Base-by-base conservation (phyloP, 2,797 vertebrate genomes). In the Neoniphon sammara region DNA sequence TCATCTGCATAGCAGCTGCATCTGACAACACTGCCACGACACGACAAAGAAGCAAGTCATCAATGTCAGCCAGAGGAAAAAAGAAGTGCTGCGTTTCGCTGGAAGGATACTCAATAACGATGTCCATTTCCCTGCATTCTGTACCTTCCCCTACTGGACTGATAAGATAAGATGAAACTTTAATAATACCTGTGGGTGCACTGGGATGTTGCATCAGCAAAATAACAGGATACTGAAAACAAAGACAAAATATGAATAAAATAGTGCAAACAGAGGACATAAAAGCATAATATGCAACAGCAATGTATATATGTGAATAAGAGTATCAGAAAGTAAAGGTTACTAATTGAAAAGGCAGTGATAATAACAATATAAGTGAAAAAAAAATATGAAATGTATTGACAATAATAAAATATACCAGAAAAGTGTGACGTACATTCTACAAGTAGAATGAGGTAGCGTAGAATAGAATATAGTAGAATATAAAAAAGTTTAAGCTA, bases 1-100 rank as follows among this genome's bases (percentile, higher is more conserved):
- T 85, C 82, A 89, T 89, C 84, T 87, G 82, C 85, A 90, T 85
- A 79, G 84, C 87, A 86, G 83, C 73, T 84, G 83, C 79, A 73
- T 82, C 78, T 81, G 86, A 89, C 79, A 85, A 73, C 79, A 66
- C 66, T 75, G 75, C 67, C 70, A 77, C 21, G 62, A 81, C 72
- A 75, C 34, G 71, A 86, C 82, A 89, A 86, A 83, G 75, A 83
- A 85, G 84, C 75, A 71, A 87, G 85, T 89, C 87, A 85, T 86
- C 83, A 87, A 87, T 83, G 83, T 91, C 80, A 88, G 83, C 82
- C 68, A 85, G 67, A 70, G 85, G 72, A 77, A 31, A 67, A 77
- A 76, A 27, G 11, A 55, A 64, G 66, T 55, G 82, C 81, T 77
- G 76, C 78, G 80, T 86, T 86, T 85, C 77, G 61, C 81, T 87